Conservation (phyloP, 2,113 vertebrate genomes). For the Mesocricetus auratus region DNA sequence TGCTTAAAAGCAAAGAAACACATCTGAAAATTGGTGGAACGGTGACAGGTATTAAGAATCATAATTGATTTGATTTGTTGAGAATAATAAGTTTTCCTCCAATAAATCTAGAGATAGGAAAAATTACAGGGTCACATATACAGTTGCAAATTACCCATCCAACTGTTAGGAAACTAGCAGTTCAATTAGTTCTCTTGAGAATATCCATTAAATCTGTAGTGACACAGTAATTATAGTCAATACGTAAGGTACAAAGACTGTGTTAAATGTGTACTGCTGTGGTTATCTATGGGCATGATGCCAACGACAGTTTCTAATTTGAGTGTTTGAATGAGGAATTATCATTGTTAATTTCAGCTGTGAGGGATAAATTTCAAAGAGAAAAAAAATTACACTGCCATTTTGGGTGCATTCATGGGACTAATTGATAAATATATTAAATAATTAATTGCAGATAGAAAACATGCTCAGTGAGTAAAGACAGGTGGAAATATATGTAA, state of each 20-base stretch:
- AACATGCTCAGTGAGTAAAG: not conserved
- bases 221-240: not conserved
- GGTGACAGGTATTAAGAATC: not conserved
- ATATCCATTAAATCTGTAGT: not conserved
- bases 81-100: not conserved
- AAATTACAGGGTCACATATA: not conserved
- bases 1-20: not conserved
- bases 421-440: not conserved
- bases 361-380: not conserved
- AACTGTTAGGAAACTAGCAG: not conserved
- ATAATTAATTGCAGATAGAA: not conserved
- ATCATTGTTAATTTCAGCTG: not conserved
- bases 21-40: not conserved
- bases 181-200: not conserved
- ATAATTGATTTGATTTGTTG: not conserved
- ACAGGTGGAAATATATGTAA: not conserved
- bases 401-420: not conserved
- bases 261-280: not conserved
- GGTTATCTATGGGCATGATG: not conserved
- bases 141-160: not conserved
- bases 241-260: not conserved
- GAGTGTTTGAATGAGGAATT: not conserved
- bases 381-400: not conserved
- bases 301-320: not conserved
- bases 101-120: not conserved